These are phyloP conservation scores for Limnephilus rhombicus DNA, from an alignment of 2,888 invertebrate genomes.

Conservation along the genomic window DNA sequence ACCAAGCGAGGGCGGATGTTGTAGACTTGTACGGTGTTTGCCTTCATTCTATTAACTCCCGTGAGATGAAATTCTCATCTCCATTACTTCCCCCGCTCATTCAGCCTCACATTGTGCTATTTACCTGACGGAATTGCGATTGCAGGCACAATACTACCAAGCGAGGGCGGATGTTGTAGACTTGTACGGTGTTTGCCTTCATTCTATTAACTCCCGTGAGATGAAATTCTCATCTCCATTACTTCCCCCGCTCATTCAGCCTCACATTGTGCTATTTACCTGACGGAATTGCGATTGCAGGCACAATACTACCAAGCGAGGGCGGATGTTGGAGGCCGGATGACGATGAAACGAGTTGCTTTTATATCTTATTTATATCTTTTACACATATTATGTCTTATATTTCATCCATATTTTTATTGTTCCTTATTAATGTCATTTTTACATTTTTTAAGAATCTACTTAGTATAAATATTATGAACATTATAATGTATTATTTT, in stretches of 20 bases:
- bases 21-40: too few species aligned
- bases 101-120: background rate
- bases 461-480: too few species aligned
- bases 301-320: background rate
- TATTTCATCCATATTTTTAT: too few species aligned
- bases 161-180: background rate
- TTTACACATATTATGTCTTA: too few species aligned
- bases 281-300: background rate
- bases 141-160: background rate
- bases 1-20: background rate
- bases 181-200: background rate
- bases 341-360: background rate
- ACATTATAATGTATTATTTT: too few species aligned
- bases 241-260: background rate
- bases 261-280: constrained; percentile 4
- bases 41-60: constrained; percentile 27
- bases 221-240: constrained; percentile 11
- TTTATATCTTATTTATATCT: background rate
- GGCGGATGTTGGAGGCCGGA: background rate
- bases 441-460: too few species aligned
- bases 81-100: background rate
- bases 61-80: constrained; percentile 4
- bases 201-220: constrained; percentile 23
- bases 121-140: background rate
- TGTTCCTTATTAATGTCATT: too few species aligned